A percentile compares a stretch with the other conserved stretches of the same genome.
Conservation (phyloP, 2,888 invertebrate genomes). For the Drosophila pseudotakahashii region DNA sequence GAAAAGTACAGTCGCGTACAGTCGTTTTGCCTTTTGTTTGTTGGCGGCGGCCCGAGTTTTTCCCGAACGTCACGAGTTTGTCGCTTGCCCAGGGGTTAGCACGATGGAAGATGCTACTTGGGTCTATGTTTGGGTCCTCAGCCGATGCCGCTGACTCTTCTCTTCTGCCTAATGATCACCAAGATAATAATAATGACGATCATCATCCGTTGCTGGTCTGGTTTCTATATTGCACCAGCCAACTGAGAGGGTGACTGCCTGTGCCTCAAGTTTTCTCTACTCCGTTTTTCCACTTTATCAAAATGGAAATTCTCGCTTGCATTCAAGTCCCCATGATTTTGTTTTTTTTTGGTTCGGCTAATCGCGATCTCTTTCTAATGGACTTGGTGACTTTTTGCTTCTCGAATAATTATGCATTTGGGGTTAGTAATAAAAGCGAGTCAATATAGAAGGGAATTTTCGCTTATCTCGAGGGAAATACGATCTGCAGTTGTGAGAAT, state of each 20-base stretch:
- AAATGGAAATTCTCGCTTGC: constrained; percentile 13
- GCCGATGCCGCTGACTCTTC: neutral
- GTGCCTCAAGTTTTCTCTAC: constrained; percentile 13
- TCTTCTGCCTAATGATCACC: constrained; percentile 12
- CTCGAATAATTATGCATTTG: neutral
- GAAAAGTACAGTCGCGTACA: constrained; percentile 39
- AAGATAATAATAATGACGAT: constrained; percentile 19
- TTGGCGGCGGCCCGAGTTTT: constrained; percentile 21
- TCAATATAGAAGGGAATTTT: too few species aligned
- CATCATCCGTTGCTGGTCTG: constrained; percentile 24
- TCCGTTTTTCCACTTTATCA: constrained; percentile 14
- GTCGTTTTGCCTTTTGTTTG: constrained; percentile 25
- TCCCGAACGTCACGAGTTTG: constrained; percentile 43
- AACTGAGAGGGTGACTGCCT: constrained; percentile 1
- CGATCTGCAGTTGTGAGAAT: neutral
- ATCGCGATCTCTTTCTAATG: constrained; percentile 3
- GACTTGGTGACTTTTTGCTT: neutral
- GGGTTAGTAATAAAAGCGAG: neutral
- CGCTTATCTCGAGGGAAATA: neutral
- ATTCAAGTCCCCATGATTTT: constrained; percentile 1
- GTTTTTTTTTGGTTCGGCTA: neutral
- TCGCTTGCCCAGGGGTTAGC: constrained; percentile 32
- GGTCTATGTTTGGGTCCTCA: neutral
- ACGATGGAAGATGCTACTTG: constrained; percentile 21
- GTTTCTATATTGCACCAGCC: constrained; percentile 11